Percentiles rank a stretch among this genome's conserved stretches.
phyloP scores from a whole-genome alignment of 2,113 vertebrate species.

The Pseudorectes ferrugineus region DNA sequence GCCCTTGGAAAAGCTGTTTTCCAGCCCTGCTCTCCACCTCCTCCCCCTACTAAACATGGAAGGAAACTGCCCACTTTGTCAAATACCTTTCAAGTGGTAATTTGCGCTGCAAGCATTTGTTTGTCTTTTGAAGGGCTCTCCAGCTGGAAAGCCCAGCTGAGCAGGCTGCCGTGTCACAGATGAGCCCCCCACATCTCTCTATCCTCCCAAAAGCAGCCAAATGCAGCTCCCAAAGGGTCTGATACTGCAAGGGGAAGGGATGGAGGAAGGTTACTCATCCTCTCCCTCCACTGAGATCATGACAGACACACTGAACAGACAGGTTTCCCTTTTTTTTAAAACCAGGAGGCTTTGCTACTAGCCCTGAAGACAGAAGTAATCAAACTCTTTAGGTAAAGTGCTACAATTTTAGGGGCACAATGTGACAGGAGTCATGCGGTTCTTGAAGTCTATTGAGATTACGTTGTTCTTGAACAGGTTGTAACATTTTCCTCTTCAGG shows the following conservation, averaged over 20 bases:
- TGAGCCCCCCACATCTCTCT: background rate
- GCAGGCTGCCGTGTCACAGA: background rate
- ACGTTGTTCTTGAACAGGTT: background rate
- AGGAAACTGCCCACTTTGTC: background rate
- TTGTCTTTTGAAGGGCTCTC: background rate
- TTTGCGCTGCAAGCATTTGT: background rate
- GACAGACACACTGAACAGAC: background rate
- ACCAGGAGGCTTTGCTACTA: background rate
- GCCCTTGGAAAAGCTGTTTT: background rate
- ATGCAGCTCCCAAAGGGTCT: background rate
- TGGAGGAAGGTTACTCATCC: background rate
- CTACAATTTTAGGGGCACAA: background rate
- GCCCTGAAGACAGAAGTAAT: background rate
- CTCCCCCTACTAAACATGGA: background rate
- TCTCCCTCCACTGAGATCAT: background rate
- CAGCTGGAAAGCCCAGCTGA: background rate
- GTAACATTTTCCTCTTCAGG: background rate
- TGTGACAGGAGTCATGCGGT: background rate
- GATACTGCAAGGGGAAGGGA: background rate
- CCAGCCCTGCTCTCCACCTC: background rate
- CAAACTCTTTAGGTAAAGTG: background rate
- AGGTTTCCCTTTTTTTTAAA: background rate
- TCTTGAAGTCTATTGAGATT: background rate
- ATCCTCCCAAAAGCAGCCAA: background rate
- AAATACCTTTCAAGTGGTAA: background rate